Percentiles rank a stretch among this genome's conserved stretches.
These are phyloP conservation scores for Chondrosia reniformis DNA, from an alignment of 37 sponge, comb jelly and placozoan genomes.

Conservation along the genomic window DNA sequence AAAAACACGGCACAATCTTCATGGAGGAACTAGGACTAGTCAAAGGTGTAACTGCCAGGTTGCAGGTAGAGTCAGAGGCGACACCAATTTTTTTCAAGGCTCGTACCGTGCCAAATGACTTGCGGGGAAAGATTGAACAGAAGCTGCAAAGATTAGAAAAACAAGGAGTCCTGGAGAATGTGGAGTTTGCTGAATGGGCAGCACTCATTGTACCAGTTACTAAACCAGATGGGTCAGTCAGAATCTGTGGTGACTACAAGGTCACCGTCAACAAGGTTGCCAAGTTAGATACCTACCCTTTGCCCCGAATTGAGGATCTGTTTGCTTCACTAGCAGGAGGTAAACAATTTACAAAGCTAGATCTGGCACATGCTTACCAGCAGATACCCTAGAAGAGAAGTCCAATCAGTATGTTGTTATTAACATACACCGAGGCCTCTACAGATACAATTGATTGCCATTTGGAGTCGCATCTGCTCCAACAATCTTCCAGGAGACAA, in stretches of 20 bases:
- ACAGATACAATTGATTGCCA: background rate
- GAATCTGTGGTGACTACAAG: constrained; percentile 60
- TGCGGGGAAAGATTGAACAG: constrained; percentile 24
- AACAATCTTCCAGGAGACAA: constrained; percentile 3
- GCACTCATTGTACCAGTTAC: constrained; percentile 46
- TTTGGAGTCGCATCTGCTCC: background rate
- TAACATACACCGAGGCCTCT: background rate
- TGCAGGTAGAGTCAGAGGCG: background rate
- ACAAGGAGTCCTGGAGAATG: constrained; percentile 24
- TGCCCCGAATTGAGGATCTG: constrained; percentile 18
- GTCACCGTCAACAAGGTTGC: background rate
- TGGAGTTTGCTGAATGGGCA: constrained; percentile 45
- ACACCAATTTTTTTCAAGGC: background rate
- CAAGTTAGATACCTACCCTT: background rate
- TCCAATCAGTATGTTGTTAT: background rate
- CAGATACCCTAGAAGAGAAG: constrained; percentile 4
- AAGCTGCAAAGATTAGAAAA: constrained; percentile 20
- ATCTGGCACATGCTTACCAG: constrained; percentile 14
- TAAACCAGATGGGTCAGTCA: constrained; percentile 38
- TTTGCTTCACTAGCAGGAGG: constrained; percentile 3
- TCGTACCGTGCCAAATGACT: background rate
- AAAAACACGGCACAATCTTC: constrained; percentile 18
- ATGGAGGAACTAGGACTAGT: constrained; percentile 11
- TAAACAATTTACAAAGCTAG: constrained; percentile 3
- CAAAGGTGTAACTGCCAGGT: background rate